Percentiles rank a stretch among this genome's conserved stretches.
Conservation (phyloP, 2,888 invertebrate genomes). For the Apamea sordens region DNA sequence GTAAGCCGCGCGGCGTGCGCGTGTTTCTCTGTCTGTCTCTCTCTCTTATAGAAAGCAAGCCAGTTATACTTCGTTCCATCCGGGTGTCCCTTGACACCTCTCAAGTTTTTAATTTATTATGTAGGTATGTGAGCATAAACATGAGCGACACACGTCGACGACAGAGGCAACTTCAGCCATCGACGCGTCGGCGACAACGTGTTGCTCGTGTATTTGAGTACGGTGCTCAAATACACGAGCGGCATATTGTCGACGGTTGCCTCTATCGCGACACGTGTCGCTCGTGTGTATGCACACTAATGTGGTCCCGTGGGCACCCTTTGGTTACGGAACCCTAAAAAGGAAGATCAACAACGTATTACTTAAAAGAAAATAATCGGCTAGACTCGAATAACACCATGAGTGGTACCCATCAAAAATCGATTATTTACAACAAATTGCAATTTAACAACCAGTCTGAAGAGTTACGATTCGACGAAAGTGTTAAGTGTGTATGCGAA, state of each 20-base stretch:
- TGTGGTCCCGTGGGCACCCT: neutral
- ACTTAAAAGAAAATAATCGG: conserved; percentile 55
- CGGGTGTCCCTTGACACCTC: too few species aligned
- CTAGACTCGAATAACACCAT: conserved; percentile 55
- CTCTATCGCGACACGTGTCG: neutral
- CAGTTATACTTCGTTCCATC: too few species aligned
- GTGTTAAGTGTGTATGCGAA: conserved; percentile 54
- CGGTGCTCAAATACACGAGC: too few species aligned
- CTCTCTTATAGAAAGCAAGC: too few species aligned
- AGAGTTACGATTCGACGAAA: conserved; percentile 47
- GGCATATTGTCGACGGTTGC: neutral
- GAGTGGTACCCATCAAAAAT: conserved; percentile 83
- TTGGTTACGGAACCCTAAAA: conserved; percentile 52
- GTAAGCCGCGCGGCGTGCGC: too few species aligned
- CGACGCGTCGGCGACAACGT: too few species aligned
- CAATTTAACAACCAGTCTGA: conserved; percentile 80
- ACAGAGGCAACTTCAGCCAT: too few species aligned
- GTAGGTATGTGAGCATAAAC: too few species aligned
- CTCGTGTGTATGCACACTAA: neutral
- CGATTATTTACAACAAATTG: conserved; percentile 86
- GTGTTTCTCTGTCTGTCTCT: too few species aligned
- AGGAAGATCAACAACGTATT: conserved; percentile 61
- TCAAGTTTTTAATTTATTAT: too few species aligned
- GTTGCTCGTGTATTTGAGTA: too few species aligned
- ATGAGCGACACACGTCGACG: too few species aligned